These are phyloP conservation scores for Melanostoma mellinum DNA, from an alignment of 2,888 invertebrate species.

Conservation along the genomic window DNA sequence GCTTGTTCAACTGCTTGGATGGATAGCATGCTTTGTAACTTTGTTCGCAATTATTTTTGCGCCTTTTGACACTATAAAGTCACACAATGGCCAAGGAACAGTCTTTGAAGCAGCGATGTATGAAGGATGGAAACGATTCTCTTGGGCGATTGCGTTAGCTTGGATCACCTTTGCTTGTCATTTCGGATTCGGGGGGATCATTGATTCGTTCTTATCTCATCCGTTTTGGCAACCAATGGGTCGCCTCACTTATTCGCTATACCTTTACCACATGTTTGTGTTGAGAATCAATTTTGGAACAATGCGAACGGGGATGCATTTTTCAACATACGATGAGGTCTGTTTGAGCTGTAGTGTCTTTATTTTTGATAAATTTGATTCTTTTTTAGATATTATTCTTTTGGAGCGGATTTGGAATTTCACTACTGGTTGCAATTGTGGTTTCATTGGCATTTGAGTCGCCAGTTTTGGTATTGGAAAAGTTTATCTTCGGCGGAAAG, in stretches of 20 bases:
- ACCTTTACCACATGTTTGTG: conserved; percentile 68
- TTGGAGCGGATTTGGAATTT: conserved; percentile 26
- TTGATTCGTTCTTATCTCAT: conserved; percentile 70
- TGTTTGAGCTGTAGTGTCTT: not conserved
- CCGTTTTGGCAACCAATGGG: conserved; percentile 73
- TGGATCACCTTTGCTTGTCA: conserved; percentile 74
- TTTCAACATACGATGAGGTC: conserved; percentile 61
- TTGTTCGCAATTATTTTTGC: conserved; percentile 56
- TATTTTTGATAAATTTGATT: not conserved
- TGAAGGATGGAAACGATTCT: conserved; percentile 55
- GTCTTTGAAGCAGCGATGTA: conserved; percentile 62
- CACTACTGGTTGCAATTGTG: conserved; percentile 22
- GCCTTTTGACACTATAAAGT: conserved; percentile 16
- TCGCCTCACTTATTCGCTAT: conserved; percentile 69
- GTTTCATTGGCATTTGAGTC: conserved; percentile 30
- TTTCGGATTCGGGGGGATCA: conserved; percentile 71
- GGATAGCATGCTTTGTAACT: conserved; percentile 37
- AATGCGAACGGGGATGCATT: conserved; percentile 41
- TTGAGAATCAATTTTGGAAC: conserved; percentile 48
- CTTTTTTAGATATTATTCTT: conserved; percentile 15
- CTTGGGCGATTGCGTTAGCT: conserved; percentile 65
- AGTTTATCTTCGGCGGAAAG: conserved; percentile 14
- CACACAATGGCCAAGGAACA: conserved; percentile 1
- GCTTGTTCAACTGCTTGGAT: conserved; percentile 35
- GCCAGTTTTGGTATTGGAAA: conserved; percentile 33